phyloP scores from a whole-genome alignment of 1,140 invertebrate species.

The Lepidurus packardi region DNA sequence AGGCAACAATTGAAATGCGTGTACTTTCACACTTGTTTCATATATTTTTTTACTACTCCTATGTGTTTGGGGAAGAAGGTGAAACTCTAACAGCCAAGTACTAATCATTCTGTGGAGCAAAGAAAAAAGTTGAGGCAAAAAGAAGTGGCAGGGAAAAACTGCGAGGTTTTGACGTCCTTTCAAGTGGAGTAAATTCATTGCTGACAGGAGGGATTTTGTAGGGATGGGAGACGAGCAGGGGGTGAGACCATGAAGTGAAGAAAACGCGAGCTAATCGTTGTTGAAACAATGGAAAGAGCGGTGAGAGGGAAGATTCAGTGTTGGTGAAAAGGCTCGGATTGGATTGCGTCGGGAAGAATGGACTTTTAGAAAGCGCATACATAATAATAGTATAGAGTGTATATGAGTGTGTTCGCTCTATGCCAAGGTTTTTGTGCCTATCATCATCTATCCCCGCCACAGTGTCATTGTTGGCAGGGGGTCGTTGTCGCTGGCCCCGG shows the following conservation, averaged over 20 bases:
- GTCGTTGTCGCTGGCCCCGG: slow-evolving; percentile 19
- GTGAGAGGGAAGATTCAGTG: not conserved
- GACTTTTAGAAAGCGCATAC: slow-evolving; percentile 9
- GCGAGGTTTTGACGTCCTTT: too few relatives aligned
- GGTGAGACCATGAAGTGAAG: not conserved
- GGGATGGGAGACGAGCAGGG: not conserved
- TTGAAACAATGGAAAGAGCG: not conserved
- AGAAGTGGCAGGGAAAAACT: too few relatives aligned
- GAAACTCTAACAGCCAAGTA: too few relatives aligned
- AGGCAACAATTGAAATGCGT: too few relatives aligned
- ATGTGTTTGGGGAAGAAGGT: too few relatives aligned
- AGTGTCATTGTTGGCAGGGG: slow-evolving; percentile 20
- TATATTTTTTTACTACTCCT: too few relatives aligned
- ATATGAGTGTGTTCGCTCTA: not conserved
- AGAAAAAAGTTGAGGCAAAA: too few relatives aligned
- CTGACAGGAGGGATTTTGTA: too few relatives aligned
- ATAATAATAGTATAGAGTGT: not conserved
- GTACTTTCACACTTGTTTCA: too few relatives aligned
- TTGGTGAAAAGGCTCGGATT: not conserved
- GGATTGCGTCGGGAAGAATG: not conserved
- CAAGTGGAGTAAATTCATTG: too few relatives aligned
- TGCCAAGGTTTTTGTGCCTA: slow-evolving; percentile 21
- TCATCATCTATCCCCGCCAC: slow-evolving; percentile 20
- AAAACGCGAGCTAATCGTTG: not conserved
- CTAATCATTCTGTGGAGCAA: too few relatives aligned